phyloP scores from a whole-genome alignment of 2,888 invertebrate species.

The Diarsia brunnea region DNA sequence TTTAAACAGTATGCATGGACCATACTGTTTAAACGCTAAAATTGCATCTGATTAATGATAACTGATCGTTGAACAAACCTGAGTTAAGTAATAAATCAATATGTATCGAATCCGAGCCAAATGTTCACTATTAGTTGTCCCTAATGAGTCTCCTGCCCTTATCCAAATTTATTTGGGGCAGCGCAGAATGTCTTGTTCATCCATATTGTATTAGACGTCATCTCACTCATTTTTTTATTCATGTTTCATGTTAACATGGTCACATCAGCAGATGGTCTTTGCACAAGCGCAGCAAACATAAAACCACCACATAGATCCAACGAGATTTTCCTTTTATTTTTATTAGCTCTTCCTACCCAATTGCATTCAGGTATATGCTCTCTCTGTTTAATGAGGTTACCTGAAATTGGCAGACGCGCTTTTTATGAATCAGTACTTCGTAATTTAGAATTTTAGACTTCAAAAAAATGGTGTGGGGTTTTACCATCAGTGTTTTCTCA shows the following conservation, averaged over 20 bases:
- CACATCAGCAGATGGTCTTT: conserved; percentile 4
- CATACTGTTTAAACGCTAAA: not conserved
- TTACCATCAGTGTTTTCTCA: not conserved
- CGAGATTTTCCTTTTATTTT: not conserved
- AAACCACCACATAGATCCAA: not conserved
- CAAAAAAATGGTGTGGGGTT: not conserved
- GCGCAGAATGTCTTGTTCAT: not conserved
- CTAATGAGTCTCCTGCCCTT: not conserved
- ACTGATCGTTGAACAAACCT: conserved; percentile 27
- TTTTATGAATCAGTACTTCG: conserved; percentile 3
- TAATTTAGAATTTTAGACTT: not conserved
- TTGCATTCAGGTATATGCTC: not conserved
- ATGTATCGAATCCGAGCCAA: conserved; percentile 48
- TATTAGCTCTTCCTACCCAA: not conserved
- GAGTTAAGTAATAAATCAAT: conserved; percentile 44
- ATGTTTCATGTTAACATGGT: not conserved
- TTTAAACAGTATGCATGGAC: too few species aligned
- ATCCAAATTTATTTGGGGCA: not conserved
- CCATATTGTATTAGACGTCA: not conserved
- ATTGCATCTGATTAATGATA: conserved; percentile 38
- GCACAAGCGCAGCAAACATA: not conserved
- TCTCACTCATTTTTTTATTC: not conserved
- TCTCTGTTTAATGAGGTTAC: conserved; percentile 7
- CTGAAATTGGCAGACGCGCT: conserved; percentile 29
- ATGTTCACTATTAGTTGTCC: conserved; percentile 15